A percentile compares a stretch with the other conserved stretches of the same genome.
Conservation (phyloP, 2,113 vertebrate genomes). For the Eonycteris spelaea region DNA sequence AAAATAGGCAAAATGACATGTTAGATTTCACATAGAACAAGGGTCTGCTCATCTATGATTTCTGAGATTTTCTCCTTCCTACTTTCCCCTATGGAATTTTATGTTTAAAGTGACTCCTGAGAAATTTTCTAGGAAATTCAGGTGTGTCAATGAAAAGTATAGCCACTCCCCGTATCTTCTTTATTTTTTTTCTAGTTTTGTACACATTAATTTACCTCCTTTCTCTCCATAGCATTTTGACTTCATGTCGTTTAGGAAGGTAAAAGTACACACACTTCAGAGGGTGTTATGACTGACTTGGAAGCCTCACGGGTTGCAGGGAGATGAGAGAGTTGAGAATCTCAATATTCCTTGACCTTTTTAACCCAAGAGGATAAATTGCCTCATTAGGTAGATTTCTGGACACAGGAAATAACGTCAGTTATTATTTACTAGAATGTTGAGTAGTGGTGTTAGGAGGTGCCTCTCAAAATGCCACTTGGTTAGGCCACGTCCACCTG, state of each 20-base stretch:
- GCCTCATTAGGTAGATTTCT: neutral
- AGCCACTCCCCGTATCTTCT: accelerated
- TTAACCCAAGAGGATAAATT: neutral
- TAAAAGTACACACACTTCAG: neutral
- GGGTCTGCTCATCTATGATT: neutral
- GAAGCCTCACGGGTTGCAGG: neutral
- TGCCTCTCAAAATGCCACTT: neutral
- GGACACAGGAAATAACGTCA: neutral
- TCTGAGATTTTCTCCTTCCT: neutral
- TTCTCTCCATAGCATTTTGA: neutral
- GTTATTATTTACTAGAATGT: constrained; percentile 10
- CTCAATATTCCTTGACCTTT: neutral
- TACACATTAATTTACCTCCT: neutral
- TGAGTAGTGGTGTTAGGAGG: neutral
- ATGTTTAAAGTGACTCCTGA: neutral
- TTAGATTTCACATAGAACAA: neutral
- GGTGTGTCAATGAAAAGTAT: neutral
- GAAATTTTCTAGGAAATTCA: neutral
- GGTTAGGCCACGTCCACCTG: neutral
- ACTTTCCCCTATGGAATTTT: neutral
- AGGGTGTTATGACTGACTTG: neutral
- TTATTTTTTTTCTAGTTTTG: neutral
- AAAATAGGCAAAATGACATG: neutral
- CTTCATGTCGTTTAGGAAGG: neutral
- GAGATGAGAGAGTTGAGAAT: neutral